Percentiles rank a stretch among this genome's conserved stretches.
These are phyloP conservation scores for Scleropages formosus DNA, from an alignment of 2,797 vertebrate species.

Conservation along the genomic window DNA sequence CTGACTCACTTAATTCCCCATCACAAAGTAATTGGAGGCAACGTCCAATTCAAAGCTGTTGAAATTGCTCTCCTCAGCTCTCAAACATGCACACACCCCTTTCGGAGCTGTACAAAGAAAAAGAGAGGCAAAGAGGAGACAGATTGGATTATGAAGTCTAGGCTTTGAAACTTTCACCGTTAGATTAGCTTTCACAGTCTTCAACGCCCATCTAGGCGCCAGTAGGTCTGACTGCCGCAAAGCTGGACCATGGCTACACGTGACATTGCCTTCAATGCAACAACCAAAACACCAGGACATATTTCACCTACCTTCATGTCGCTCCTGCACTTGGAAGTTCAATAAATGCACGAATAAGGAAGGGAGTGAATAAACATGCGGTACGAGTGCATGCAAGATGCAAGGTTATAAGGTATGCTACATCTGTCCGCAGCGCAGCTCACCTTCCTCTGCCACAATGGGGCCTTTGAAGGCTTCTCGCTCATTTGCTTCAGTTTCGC, in stretches of 20 bases:
- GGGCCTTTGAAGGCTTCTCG: slow-evolving; percentile 4
- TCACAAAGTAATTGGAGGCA: too few species aligned
- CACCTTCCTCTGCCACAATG: not conserved
- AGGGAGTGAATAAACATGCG: not conserved
- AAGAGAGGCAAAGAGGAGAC: not conserved
- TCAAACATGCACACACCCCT: not conserved
- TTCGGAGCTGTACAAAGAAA: not conserved
- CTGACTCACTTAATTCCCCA: too few species aligned
- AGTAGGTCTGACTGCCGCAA: too few species aligned
- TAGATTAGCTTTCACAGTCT: not conserved
- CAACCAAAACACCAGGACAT: slow-evolving; percentile 9
- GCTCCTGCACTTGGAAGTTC: not conserved
- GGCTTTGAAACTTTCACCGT: not conserved
- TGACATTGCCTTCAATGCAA: not conserved
- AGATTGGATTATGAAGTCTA: slow-evolving; percentile 2
- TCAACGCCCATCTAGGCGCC: not conserved
- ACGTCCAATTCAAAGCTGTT: too few species aligned
- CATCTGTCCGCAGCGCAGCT: not conserved
- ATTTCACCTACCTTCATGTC: not conserved
- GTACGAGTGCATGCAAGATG: not conserved
- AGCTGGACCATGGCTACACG: not conserved
- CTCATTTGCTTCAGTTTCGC: slow-evolving; percentile 5
- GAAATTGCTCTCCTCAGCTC: too few species aligned
- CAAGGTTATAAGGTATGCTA: not conserved
- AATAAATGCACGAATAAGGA: not conserved